These are phyloP conservation scores for Actinopyga echinites DNA, from an alignment of 53 echinoderm and acorn worm genomes.

Conservation along the genomic window DNA sequence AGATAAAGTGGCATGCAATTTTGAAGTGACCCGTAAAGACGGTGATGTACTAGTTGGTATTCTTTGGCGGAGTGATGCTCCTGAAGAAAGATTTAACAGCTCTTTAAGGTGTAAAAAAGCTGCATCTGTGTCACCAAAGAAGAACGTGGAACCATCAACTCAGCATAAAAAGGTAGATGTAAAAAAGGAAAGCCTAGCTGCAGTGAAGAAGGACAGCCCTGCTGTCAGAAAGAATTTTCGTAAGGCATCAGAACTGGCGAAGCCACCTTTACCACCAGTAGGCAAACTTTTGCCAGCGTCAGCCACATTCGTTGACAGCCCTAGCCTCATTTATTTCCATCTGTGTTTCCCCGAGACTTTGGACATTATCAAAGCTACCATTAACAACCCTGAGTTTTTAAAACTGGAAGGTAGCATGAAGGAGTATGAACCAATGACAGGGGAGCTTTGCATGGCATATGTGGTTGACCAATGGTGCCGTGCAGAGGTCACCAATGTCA, in stretches of 20 bases:
- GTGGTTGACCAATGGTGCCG: constrained; percentile 24
- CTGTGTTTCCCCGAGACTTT: constrained; percentile 11
- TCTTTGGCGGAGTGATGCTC: not conserved
- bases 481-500: not conserved
- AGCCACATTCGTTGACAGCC: not conserved
- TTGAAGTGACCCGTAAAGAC: constrained; percentile 16
- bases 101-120: not conserved
- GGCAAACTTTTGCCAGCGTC: constrained; percentile 10
- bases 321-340: constrained; percentile 16
- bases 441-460: constrained; percentile 29
- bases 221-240: not conserved
- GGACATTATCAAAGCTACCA: not conserved
- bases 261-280: not conserved
- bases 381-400: not conserved
- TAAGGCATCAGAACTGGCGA: not conserved
- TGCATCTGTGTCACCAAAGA: too few relatives aligned
- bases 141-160: too few relatives aligned
- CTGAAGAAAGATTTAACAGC: not conserved
- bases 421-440: not conserved
- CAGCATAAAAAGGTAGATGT: too few relatives aligned
- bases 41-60: constrained; percentile 8
- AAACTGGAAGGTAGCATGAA: not conserved
- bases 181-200: too few relatives aligned
- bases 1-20: not conserved
- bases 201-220: too few relatives aligned